Percentiles rank a stretch among this genome's conserved stretches.
Evolutionary conservation across 2,113 vertebrate genomes (phyloP).

Genomic region (Craseonycteris thonglongyai): DNA sequence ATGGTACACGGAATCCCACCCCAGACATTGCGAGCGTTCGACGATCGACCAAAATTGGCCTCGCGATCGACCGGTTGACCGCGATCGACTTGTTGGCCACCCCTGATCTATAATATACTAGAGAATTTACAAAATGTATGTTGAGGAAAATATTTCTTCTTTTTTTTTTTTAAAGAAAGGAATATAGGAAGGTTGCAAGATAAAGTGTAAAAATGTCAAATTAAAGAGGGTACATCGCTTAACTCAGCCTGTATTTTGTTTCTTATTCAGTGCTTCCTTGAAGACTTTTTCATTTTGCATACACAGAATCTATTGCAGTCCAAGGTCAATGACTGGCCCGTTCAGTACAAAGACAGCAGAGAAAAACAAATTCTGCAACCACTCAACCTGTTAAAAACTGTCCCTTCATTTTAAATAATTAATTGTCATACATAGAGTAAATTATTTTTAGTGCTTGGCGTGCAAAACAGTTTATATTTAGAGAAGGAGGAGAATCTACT

Average conservation of each 20-base stretch:
- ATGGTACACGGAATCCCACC: no score
- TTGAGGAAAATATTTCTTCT: not conserved
- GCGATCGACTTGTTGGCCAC: no score
- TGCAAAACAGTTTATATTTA: not conserved
- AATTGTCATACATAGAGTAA: not conserved
- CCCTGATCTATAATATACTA: no score
- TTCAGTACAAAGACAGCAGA: not conserved
- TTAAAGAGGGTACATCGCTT: not conserved
- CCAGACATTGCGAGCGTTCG: no score
- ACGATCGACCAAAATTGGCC: no score
- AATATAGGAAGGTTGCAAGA: not conserved
- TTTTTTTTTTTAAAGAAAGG: not conserved
- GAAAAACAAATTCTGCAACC: not conserved
- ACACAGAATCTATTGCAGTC: fast-evolving
- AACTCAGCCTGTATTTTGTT: not conserved
- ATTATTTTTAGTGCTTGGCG: not conserved
- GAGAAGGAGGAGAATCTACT: not conserved
- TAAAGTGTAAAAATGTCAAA: not conserved
- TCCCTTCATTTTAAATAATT: not conserved
- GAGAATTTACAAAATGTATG: not conserved
- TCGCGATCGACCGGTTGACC: no score
- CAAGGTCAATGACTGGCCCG: not conserved
- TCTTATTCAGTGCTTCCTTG: not conserved
- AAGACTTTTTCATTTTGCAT: not conserved
- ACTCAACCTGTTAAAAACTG: slow-evolving; percentile 29